A percentile compares a stretch with the other conserved stretches of the same genome.
These are phyloP conservation scores for Rhopalosiphum nymphaeae DNA, from an alignment of 2,888 invertebrate species.

Conservation along the genomic window DNA sequence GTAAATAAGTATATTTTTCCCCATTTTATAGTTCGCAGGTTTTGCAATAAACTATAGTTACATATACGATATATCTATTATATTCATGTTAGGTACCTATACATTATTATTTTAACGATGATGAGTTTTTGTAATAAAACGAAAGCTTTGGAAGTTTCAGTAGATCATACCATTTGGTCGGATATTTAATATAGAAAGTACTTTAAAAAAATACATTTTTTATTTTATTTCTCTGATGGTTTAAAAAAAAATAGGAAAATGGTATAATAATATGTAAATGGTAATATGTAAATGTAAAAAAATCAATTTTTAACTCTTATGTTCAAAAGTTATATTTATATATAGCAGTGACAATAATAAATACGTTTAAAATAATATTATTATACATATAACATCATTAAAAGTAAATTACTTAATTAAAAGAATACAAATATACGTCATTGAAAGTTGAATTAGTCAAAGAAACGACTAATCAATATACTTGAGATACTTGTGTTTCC, in stretches of 20 bases:
- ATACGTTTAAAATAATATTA: background rate
- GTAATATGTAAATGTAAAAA: background rate
- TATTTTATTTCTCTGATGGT: background rate
- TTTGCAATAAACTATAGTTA: background rate
- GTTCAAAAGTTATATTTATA: background rate
- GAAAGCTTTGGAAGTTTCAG: background rate
- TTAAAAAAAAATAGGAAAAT: background rate
- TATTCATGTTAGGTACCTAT: background rate
- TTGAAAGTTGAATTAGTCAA: background rate
- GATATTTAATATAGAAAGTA: background rate
- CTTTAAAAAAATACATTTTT: background rate
- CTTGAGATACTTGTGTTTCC: background rate
- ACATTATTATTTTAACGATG: background rate
- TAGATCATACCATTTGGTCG: background rate
- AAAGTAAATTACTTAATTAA: background rate
- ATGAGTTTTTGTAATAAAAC: background rate
- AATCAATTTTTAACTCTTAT: background rate
- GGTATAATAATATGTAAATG: background rate
- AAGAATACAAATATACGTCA: background rate
- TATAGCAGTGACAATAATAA: background rate
- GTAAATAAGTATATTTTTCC: background rate
- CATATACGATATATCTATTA: background rate
- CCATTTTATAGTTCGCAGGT: background rate
- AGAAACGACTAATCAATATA: background rate
- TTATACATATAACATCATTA: background rate